These are phyloP conservation scores for Podarcis lilfordi DNA, from an alignment of 2,797 vertebrate genomes.

Conservation along the genomic window DNA sequence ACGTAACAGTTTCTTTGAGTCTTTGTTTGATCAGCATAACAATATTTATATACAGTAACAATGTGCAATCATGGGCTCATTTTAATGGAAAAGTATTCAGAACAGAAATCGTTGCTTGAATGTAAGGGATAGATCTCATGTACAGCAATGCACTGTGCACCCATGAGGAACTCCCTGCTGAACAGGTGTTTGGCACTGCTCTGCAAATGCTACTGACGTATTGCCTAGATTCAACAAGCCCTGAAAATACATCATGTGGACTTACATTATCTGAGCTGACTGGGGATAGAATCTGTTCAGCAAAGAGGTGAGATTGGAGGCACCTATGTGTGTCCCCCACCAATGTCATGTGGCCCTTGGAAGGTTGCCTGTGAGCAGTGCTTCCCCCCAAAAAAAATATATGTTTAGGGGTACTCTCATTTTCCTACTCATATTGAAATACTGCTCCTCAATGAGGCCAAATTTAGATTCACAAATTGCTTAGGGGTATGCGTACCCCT, in stretches of 20 bases:
- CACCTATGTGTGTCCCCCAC: neutral
- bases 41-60: neutral
- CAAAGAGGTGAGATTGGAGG: neutral
- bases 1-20: neutral
- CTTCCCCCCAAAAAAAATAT: too few relatives aligned
- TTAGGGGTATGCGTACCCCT: too few relatives aligned
- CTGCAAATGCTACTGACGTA: neutral
- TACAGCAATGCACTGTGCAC: neutral
- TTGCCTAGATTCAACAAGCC: neutral
- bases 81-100: conserved; percentile 8
- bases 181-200: neutral
- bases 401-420: too few relatives aligned
- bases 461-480: too few relatives aligned
- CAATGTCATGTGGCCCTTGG: too few relatives aligned
- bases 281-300: neutral
- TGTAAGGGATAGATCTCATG: conserved; percentile 10
- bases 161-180: too few relatives aligned
- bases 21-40: neutral
- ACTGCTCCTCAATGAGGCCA: too few relatives aligned
- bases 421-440: too few relatives aligned
- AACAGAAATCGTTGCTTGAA: conserved; percentile 37
- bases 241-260: neutral
- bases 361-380: too few relatives aligned
- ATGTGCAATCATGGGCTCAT: conserved; percentile 5
- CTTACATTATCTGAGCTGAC: neutral